Percentiles rank a stretch among this genome's conserved stretches.
Conservation (phyloP, 2,113 vertebrate species). For the Salvelinus sp. region DNA sequence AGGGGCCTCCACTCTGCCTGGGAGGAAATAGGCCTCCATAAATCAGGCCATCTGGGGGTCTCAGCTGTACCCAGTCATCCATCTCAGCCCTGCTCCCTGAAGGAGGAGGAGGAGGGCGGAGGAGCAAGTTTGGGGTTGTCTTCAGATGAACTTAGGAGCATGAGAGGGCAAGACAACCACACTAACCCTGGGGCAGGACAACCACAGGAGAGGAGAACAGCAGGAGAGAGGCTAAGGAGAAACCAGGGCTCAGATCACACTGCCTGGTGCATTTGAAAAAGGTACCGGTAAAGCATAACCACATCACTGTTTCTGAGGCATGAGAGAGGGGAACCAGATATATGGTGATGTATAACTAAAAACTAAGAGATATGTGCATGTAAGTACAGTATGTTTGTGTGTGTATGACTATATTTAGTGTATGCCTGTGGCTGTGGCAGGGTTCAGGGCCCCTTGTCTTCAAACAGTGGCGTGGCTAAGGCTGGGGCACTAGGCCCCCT, state of each 20-base stretch:
- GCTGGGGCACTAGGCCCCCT: slow-evolving; percentile 80
- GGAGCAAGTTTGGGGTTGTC: slow-evolving; percentile 13
- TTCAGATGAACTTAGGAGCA: slow-evolving; percentile 27
- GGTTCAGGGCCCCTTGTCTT: too few relatives aligned
- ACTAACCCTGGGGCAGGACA: slow-evolving; percentile 46
- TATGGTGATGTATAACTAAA: too few relatives aligned
- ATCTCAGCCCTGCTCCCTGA: slow-evolving; percentile 76
- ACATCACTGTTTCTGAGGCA: too few relatives aligned
- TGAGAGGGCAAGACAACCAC: slow-evolving; percentile 42
- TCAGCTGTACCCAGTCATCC: slow-evolving; percentile 74
- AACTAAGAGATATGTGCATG: neutral
- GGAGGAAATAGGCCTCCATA: slow-evolving; percentile 85
- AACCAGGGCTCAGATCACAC: neutral
- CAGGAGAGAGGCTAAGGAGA: neutral
- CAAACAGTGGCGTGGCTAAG: slow-evolving; percentile 2
- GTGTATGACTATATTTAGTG: slow-evolving; percentile 14
- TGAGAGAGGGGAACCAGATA: too few relatives aligned
- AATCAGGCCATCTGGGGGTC: slow-evolving; percentile 86
- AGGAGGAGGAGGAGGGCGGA: slow-evolving; percentile 70
- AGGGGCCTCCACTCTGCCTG: slow-evolving; percentile 76
- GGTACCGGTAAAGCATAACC: too few relatives aligned
- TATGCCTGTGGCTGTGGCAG: slow-evolving; percentile 44
- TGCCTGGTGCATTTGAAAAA: neutral
- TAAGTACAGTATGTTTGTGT: slow-evolving; percentile 15
- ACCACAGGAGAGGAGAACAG: neutral